These are phyloP conservation scores for Neuroterus valhalla DNA, from an alignment of 1,140 invertebrate genomes.

Conservation along the genomic window DNA sequence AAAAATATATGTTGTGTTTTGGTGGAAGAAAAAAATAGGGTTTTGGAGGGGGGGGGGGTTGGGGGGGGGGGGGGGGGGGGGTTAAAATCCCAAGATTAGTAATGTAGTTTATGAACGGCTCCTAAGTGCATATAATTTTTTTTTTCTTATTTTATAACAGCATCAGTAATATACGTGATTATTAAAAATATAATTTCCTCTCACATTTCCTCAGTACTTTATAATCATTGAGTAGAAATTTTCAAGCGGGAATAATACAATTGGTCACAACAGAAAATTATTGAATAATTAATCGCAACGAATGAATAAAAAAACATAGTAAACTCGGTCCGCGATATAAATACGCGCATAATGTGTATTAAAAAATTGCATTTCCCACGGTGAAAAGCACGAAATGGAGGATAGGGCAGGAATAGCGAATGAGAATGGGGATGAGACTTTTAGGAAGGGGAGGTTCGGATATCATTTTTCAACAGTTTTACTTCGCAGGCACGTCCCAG, in stretches of 20 bases:
- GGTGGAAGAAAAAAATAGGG: too few species aligned
- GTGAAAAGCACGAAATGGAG: constrained; percentile 27
- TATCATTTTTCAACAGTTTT: constrained; percentile 68
- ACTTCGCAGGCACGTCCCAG: constrained; percentile 54
- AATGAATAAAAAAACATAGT: constrained; percentile 16
- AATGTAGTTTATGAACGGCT: too few species aligned
- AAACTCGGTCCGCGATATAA: constrained; percentile 19
- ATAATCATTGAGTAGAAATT: neutral
- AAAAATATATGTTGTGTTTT: too few species aligned
- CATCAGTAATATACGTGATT: too few species aligned
- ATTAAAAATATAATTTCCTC: too few species aligned
- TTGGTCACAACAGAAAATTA: constrained; percentile 2
- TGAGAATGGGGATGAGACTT: constrained; percentile 36
- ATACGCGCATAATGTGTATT: constrained; percentile 30
- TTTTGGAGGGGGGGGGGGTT: too few species aligned
- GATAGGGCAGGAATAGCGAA: constrained; percentile 27
- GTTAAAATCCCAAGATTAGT: too few species aligned
- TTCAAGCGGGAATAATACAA: neutral
- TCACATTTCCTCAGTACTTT: neutral
- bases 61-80: too few species aligned
- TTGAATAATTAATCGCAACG: constrained; percentile 27
- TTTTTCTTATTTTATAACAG: too few species aligned
- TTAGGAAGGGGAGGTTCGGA: constrained; percentile 42
- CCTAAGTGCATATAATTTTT: too few species aligned
- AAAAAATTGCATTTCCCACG: constrained; percentile 29